Evolutionary conservation across 2,113 vertebrate genomes (phyloP), one percentile per base, ranked within the genome.

Genomic region (Proteles cristata): DNA sequence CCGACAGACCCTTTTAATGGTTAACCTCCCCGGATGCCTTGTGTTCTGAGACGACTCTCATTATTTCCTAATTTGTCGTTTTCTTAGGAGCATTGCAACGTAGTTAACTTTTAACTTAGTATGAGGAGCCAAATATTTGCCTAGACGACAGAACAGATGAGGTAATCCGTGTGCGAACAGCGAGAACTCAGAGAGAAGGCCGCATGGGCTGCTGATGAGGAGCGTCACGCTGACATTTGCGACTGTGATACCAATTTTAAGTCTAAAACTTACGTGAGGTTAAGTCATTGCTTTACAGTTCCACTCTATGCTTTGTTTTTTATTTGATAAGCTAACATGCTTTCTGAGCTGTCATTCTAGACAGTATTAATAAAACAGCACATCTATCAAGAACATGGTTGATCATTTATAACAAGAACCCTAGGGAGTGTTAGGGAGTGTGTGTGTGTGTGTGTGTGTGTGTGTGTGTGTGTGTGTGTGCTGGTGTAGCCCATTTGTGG

Each of bases 71-170:
- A 80, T 80, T 61, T 80, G 84, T 69, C 63, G 16, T 79, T 31
- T 83, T 96, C n/a, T 53, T 21, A 74, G 74, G 39, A 87, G 39
- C 39, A 68, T 84, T 86, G 73, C 69, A 73, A 65, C 45, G 63
- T 7, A 88, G 85, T 80, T 69, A 35, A 76, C 87, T 93, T 96
- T 96, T 96, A 81, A 82, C 50, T 93, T 11, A 35, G 28, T 25
- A 11, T 17, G 65, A 80, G 89, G 23, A 93, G 39, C n/a, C 95
- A 85, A 82, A 58, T 35, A 25, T 58, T 88, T 96, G 85, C 76
- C 90, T 50, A 80, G 96, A 96, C 48, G 88, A 55, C 45, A 50
- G 45, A 11, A n/a, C 2, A 50, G 63, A 74, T 80, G 84, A 84
- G 63, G 28, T 83, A 23, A 85, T 73, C 53, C 66, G 45, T 50